A percentile compares a stretch with the other conserved stretches of the same genome.
phyloP scores from a whole-genome alignment of 1,140 invertebrate species.

The Apocrypta bakeri region DNA sequence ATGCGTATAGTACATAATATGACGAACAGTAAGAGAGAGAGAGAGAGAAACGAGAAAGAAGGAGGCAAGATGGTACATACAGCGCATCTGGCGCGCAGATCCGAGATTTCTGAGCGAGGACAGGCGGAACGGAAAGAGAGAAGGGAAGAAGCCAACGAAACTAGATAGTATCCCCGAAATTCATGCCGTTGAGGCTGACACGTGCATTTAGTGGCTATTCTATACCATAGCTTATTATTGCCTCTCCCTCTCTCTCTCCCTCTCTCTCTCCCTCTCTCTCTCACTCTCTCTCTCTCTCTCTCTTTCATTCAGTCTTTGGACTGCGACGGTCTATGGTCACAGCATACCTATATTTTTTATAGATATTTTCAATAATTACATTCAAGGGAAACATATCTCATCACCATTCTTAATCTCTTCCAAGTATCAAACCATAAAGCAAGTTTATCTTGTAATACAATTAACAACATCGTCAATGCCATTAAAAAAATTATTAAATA shows the following conservation, averaged over 20 bases:
- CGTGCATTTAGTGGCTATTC: not conserved
- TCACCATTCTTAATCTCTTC: too few relatives aligned
- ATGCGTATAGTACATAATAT: too few relatives aligned
- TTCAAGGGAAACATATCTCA: too few relatives aligned
- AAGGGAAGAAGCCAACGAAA: not conserved
- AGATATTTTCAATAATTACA: not conserved
- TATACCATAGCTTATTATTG: not conserved
- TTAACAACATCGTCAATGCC: too few relatives aligned
- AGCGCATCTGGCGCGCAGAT: conserved; percentile 57
- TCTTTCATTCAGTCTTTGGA: not conserved
- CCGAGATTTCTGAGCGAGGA: conserved; percentile 39
- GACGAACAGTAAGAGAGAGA: not conserved
- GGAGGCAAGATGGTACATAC: conserved; percentile 16
- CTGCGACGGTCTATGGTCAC: too few relatives aligned
- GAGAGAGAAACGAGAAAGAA: not conserved
- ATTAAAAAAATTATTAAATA: too few relatives aligned
- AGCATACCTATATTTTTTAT: not conserved
- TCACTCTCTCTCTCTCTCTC: conserved; percentile 15
- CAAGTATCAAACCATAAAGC: too few relatives aligned
- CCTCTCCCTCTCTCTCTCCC: conserved; percentile 9
- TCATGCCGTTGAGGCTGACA: not conserved
- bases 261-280: not conserved
- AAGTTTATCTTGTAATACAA: too few relatives aligned
- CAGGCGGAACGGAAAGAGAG: conserved; percentile 12
- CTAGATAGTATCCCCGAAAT: not conserved